A percentile compares a stretch with the other conserved stretches of the same genome.
phyloP scores from a whole-genome alignment of 2,797 vertebrate species.

The Hoplostethus atlanticus region DNA sequence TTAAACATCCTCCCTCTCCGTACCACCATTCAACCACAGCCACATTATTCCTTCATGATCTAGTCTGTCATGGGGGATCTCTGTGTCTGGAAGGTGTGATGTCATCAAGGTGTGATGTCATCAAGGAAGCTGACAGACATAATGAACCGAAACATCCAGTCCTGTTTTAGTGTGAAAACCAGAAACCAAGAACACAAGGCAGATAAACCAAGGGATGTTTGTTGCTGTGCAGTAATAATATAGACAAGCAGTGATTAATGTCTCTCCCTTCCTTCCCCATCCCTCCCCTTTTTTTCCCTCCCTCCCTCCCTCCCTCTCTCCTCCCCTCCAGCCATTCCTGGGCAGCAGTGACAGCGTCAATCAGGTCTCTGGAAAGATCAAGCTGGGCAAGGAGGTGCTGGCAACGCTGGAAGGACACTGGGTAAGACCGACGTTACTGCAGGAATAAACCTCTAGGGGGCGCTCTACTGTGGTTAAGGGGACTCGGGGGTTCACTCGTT shows the following conservation, averaged over 20 bases:
- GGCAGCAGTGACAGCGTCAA: slow-evolving; percentile 97
- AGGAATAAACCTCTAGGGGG: too few species aligned
- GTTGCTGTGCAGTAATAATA: neutral
- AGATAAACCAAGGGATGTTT: neutral
- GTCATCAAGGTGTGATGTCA: too few species aligned
- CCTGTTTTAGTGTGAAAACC: neutral
- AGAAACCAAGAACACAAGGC: neutral
- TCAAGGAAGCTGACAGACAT: too few species aligned
- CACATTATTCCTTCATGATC: slow-evolving; percentile 5
- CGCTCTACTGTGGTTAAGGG: too few species aligned
- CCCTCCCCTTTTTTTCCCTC: slow-evolving; percentile 20
- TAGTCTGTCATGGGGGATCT: slow-evolving; percentile 33
- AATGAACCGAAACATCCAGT: too few species aligned
- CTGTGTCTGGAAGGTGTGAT: too few species aligned
- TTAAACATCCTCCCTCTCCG: slow-evolving; percentile 26
- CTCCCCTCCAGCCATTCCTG: slow-evolving; percentile 90
- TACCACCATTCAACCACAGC: neutral
- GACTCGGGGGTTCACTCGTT: too few species aligned
- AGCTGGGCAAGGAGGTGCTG: slow-evolving; percentile 96
- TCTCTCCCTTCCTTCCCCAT: neutral
- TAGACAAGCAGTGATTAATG: slow-evolving; percentile 7
- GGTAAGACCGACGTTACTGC: slow-evolving; percentile 83
- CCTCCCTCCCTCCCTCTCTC: neutral
- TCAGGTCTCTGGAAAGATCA: slow-evolving; percentile 96
- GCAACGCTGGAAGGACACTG: slow-evolving; percentile 96